phyloP scores from a whole-genome alignment of 2,797 vertebrate species.

The Cheirogaleus major region DNA sequence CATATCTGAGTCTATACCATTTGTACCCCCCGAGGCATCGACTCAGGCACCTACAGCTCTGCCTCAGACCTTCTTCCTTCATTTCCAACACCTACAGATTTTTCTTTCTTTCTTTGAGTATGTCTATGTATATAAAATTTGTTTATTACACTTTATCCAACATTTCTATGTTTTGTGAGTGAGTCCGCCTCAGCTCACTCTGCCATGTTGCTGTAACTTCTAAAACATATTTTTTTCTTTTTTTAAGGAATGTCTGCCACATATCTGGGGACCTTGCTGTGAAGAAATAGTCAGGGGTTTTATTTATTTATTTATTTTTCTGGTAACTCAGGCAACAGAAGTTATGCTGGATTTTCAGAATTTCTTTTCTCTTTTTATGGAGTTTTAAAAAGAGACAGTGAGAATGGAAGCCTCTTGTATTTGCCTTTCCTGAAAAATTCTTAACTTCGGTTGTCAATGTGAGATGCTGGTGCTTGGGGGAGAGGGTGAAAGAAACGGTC shows the following conservation, averaged over 20 bases:
- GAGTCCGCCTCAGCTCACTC: background rate
- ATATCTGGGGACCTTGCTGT: background rate
- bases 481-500: background rate
- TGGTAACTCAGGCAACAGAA: constrained; percentile 19
- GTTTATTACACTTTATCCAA: background rate
- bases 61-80: background rate
- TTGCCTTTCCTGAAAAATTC: background rate
- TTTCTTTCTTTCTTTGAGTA: background rate
- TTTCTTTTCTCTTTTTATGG: background rate
- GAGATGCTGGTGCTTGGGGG: background rate
- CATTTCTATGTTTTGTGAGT: background rate
- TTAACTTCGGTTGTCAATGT: background rate
- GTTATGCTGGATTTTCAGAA: constrained; percentile 5
- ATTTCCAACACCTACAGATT: background rate
- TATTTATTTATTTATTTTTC: background rate
- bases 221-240: background rate
- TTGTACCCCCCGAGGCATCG: rapidly evolving
- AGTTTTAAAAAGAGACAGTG: background rate
- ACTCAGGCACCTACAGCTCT: background rate
- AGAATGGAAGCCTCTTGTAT: background rate
- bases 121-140: background rate
- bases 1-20: rapidly evolving
- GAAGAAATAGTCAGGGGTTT: background rate
- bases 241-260: background rate
- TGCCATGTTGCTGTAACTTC: background rate